Conservation (phyloP, 2,888 invertebrate genomes). For the Eupeodes luniger region DNA sequence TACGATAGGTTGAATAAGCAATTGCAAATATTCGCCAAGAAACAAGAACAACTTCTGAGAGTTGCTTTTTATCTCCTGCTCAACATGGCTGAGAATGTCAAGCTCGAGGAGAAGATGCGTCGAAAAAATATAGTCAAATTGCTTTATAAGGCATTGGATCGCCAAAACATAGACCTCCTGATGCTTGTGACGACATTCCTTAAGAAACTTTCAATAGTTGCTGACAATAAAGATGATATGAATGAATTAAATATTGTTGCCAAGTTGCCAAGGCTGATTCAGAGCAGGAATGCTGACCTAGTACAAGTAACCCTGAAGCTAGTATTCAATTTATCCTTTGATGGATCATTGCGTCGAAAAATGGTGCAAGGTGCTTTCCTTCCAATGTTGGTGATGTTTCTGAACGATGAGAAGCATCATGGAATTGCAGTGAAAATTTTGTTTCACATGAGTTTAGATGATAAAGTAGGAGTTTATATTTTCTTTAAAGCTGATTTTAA, state of each 20-base stretch:
- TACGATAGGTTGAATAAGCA: conserved; percentile 91
- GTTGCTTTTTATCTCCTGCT: conserved; percentile 96
- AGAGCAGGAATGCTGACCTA: conserved; percentile 86
- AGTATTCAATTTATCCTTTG: conserved; percentile 98
- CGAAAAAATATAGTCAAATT: conserved; percentile 95
- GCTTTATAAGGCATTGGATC: conserved; percentile 93
- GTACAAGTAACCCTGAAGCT: conserved; percentile 92
- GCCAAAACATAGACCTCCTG: conserved; percentile 95
- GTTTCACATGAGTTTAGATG: conserved; percentile 98
- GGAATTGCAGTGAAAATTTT: conserved; percentile 91
- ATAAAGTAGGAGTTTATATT: conserved; percentile 84
- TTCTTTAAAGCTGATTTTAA: neutral
- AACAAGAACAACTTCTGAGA: conserved; percentile 96
- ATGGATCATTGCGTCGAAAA: conserved; percentile 92
- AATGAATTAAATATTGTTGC: conserved; percentile 91
- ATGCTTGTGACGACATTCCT: conserved; percentile 96
- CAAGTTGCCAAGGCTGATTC: conserved; percentile 92
- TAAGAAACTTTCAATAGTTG: conserved; percentile 96
- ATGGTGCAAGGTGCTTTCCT: conserved; percentile 96
- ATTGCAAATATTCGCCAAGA: conserved; percentile 92
- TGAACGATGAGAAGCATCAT: conserved; percentile 93
- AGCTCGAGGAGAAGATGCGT: conserved; percentile 98
- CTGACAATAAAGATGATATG: conserved; percentile 97
- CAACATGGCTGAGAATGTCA: conserved; percentile 97
- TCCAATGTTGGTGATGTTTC: conserved; percentile 94